phyloP scores from a whole-genome alignment of 2,113 vertebrate species.

The Nothocercus nigrocapillus region DNA sequence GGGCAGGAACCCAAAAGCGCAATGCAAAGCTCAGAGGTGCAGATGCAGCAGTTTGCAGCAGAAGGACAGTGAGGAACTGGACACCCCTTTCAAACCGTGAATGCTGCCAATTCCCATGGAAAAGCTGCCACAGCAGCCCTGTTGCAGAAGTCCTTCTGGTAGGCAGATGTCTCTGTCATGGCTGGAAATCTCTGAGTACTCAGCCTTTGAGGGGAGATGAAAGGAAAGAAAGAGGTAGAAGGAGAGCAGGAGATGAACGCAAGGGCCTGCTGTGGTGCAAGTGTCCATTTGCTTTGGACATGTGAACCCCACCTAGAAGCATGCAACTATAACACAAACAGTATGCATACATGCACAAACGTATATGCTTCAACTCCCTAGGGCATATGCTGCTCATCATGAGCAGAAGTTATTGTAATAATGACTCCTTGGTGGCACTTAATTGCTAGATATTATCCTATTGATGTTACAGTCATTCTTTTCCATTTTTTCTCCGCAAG shows the following conservation, averaged over 20 bases:
- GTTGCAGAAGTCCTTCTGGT: not conserved
- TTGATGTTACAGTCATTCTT: not conserved
- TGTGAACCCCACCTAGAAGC: not conserved
- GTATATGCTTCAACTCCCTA: not conserved
- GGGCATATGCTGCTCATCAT: not conserved
- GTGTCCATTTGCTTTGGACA: not conserved
- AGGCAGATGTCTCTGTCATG: not conserved
- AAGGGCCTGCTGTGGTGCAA: not conserved
- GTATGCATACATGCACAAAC: no score
- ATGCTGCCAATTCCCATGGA: not conserved
- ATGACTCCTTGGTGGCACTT: not conserved
- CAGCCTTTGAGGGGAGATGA: not conserved
- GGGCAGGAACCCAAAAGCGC: not conserved
- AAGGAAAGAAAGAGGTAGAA: not conserved
- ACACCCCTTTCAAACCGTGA: not conserved
- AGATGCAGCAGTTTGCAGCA: not conserved
- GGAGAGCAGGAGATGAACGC: not conserved
- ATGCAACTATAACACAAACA: no score
- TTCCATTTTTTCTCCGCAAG: not conserved
- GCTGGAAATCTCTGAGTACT: rapidly evolving
- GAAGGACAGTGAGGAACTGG: not conserved
- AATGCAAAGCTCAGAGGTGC: not conserved
- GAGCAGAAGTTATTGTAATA: not conserved
- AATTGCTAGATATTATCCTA: no score
- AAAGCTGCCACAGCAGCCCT: not conserved